Evolutionary conservation across 2,113 vertebrate genomes (phyloP).

Genomic region (Cyanoderma ruficeps): DNA sequence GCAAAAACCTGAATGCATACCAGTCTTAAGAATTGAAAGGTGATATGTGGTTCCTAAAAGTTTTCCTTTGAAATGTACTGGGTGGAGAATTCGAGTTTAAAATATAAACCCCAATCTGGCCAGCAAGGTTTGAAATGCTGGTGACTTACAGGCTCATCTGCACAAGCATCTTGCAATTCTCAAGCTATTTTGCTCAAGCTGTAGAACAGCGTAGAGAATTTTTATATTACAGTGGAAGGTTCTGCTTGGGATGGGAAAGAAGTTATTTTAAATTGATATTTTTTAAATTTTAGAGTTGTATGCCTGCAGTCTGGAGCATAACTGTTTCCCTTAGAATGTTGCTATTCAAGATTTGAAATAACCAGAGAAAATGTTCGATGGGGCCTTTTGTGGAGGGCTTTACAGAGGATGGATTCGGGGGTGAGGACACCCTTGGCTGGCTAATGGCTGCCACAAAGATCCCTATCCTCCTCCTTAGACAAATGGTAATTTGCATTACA

Average conservation of each 20-base stretch:
- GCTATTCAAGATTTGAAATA: not conserved
- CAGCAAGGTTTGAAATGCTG: not conserved
- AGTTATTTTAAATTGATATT: not conserved
- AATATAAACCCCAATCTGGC: not conserved
- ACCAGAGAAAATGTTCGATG: not conserved
- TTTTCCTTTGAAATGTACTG: not conserved
- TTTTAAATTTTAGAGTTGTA: not conserved
- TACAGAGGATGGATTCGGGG: not conserved
- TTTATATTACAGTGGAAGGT: not conserved
- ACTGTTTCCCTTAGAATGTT: not conserved
- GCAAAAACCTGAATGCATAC: not conserved
- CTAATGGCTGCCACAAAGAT: not conserved
- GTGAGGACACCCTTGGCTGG: not conserved
- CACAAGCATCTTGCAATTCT: not conserved
- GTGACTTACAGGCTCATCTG: not conserved
- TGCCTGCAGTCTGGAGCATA: not conserved
- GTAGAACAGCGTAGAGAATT: not conserved
- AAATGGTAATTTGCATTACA: constrained; percentile 44
- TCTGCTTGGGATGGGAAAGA: not conserved
- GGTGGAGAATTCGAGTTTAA: not conserved
- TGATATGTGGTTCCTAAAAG: not conserved
- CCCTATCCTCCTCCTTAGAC: not conserved
- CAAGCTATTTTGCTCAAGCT: not conserved
- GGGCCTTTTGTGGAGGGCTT: not conserved
- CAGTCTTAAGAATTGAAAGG: not conserved